Evolutionary conservation across 2,888 invertebrate species (phyloP).

Genomic region (Calliopum simillimum): DNA sequence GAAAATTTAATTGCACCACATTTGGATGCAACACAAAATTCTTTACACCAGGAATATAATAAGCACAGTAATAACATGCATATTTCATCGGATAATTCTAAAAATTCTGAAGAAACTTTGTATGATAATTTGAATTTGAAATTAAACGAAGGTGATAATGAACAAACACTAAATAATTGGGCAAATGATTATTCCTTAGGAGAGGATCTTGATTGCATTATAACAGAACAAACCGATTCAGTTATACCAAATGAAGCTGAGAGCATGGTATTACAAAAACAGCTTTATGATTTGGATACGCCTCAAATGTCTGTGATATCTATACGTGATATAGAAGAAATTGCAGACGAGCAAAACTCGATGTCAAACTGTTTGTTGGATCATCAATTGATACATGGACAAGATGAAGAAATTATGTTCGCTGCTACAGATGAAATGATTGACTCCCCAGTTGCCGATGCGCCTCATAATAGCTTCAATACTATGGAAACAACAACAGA

Average conservation of each 20-base stretch:
- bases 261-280: slow-evolving; percentile 37
- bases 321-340: slow-evolving; percentile 47
- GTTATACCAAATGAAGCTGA: slow-evolving; percentile 29
- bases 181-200: slow-evolving; percentile 55
- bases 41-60: slow-evolving; percentile 28
- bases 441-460: neutral
- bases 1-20: slow-evolving; percentile 64
- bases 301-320: slow-evolving; percentile 54
- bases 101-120: slow-evolving; percentile 9
- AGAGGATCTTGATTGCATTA: slow-evolving; percentile 57
- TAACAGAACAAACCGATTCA: slow-evolving; percentile 45
- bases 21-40: slow-evolving; percentile 47
- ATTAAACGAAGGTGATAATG: slow-evolving; percentile 39
- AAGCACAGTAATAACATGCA: neutral
- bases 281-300: slow-evolving; percentile 53
- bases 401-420: neutral
- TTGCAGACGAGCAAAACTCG: slow-evolving; percentile 34
- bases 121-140: slow-evolving; percentile 22
- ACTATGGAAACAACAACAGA: neutral
- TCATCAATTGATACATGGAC: neutral
- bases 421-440: neutral
- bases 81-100: slow-evolving; percentile 6
- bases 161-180: slow-evolving; percentile 47
- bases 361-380: slow-evolving; percentile 1
- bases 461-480: neutral